These are phyloP conservation scores for Aporophyla lueneburgensis DNA, from an alignment of 2,888 invertebrate species.

Conservation along the genomic window DNA sequence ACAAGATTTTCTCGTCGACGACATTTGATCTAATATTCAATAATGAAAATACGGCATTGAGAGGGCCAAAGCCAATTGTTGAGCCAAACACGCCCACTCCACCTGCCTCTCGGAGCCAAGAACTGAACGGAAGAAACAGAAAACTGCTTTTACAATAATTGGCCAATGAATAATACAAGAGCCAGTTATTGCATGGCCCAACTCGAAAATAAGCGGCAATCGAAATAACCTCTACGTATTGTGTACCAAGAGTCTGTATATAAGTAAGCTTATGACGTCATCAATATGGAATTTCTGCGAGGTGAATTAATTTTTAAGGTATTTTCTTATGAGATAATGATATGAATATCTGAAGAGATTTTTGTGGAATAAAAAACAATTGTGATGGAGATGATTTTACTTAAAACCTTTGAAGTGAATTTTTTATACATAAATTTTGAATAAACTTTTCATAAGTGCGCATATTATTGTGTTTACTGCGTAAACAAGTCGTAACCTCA, in stretches of 20 bases:
- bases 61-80: constrained; percentile 81
- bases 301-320: constrained; percentile 38
- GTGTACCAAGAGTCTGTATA: constrained; percentile 44
- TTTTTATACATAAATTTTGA: neutral
- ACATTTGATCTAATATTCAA: constrained; percentile 84
- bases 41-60: constrained; percentile 80
- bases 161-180: constrained; percentile 91
- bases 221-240: constrained; percentile 56
- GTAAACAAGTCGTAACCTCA: constrained; percentile 45
- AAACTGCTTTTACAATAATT: constrained; percentile 90
- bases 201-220: constrained; percentile 80
- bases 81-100: constrained; percentile 81
- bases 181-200: constrained; percentile 85
- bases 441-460: constrained; percentile 22
- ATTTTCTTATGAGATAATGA: neutral
- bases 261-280: constrained; percentile 56
- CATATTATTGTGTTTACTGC: constrained; percentile 13
- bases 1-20: constrained; percentile 67
- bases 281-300: constrained; percentile 47
- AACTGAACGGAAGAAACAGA: constrained; percentile 77
- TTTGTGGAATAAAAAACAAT: constrained; percentile 12
- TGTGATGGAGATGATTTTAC: constrained; percentile 1
- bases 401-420: constrained; percentile 19
- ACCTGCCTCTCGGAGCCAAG: constrained; percentile 72
- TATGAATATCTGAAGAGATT: constrained; percentile 22